These are phyloP conservation scores for Peromyscus californicus DNA, from an alignment of 2,113 vertebrate genomes.

Conservation along the genomic window DNA sequence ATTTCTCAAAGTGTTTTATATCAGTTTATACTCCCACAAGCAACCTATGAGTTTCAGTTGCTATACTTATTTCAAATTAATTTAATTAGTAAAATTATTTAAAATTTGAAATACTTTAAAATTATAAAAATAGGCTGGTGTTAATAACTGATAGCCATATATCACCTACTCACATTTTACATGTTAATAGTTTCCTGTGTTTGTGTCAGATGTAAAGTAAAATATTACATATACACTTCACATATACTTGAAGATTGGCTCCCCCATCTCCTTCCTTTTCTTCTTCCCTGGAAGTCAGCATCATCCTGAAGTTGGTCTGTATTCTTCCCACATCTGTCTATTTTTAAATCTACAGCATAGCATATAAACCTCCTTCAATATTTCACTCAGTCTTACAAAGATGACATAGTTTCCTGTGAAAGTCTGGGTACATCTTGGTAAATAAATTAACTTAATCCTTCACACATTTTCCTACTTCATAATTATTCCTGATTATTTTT, in stretches of 20 bases:
- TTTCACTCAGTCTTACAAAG: slow-evolving; percentile 56
- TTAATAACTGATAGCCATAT: slow-evolving; percentile 8
- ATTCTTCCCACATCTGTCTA: slow-evolving; percentile 53
- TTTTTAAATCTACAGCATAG: slow-evolving; percentile 63
- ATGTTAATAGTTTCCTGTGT: slow-evolving; percentile 59
- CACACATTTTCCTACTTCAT: slow-evolving; percentile 48
- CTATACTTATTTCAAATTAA: slow-evolving; percentile 39
- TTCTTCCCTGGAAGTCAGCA: slow-evolving; percentile 50
- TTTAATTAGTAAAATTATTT: background rate
- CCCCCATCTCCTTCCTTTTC: slow-evolving; percentile 19
- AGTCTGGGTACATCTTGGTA: slow-evolving; percentile 35
- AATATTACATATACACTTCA: slow-evolving; percentile 31
- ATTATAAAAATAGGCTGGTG: slow-evolving; percentile 36
- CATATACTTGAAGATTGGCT: background rate
- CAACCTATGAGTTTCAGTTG: slow-evolving; percentile 27
- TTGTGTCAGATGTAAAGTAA: slow-evolving; percentile 59
- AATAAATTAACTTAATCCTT: slow-evolving; percentile 52
- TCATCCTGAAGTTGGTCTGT: slow-evolving; percentile 54
- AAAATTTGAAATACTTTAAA: slow-evolving; percentile 57
- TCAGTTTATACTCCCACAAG: slow-evolving; percentile 21
- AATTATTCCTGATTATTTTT: slow-evolving; percentile 19
- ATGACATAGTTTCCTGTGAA: slow-evolving; percentile 46
- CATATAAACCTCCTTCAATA: slow-evolving; percentile 67
- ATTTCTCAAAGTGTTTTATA: slow-evolving; percentile 50
- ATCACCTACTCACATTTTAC: slow-evolving; percentile 10